Conservation (phyloP, 2,113 vertebrate species). For the Amblyopsis rosae region DNA sequence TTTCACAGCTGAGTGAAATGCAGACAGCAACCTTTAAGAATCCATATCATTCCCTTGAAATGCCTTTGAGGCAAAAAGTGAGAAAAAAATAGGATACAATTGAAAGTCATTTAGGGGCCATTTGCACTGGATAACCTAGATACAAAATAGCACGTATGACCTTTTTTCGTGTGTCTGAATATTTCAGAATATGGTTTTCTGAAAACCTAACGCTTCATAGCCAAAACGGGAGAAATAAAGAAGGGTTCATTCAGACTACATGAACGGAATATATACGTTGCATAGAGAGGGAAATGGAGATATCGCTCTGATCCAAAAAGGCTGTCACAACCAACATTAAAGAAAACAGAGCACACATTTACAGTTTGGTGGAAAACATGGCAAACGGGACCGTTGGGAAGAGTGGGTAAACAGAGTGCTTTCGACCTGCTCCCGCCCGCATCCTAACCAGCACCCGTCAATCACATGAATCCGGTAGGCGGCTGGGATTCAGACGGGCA, state of each 20-base stretch:
- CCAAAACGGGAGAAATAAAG: not conserved
- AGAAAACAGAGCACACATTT: slow-evolving; percentile 45
- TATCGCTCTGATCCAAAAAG: slow-evolving; percentile 36
- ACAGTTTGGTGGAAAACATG: slow-evolving; percentile 57
- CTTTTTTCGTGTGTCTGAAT: not conserved
- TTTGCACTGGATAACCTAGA: not conserved
- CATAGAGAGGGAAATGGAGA: slow-evolving; percentile 40
- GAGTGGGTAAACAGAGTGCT: slow-evolving; percentile 60
- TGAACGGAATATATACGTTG: slow-evolving; percentile 15
- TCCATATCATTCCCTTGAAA: not conserved
- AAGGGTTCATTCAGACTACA: slow-evolving; percentile 4
- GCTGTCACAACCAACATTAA: slow-evolving; percentile 54
- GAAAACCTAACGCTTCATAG: slow-evolving; percentile 29
- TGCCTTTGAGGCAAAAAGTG: not conserved
- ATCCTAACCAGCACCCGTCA: slow-evolving; percentile 49
- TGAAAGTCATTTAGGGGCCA: not conserved
- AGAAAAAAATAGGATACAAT: not conserved
- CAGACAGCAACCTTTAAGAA: not conserved
- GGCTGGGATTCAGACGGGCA: slow-evolving; percentile 38
- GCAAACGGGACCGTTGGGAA: slow-evolving; percentile 43
- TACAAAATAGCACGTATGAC: not conserved
- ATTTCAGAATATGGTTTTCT: slow-evolving; percentile 15
- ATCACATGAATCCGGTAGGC: slow-evolving; percentile 47
- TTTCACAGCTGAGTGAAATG: not conserved
- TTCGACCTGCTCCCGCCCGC: slow-evolving; percentile 43